Evolutionary conservation across 2,888 invertebrate genomes (phyloP).

Genomic region (Liopterus haemorrhoidalis): DNA sequence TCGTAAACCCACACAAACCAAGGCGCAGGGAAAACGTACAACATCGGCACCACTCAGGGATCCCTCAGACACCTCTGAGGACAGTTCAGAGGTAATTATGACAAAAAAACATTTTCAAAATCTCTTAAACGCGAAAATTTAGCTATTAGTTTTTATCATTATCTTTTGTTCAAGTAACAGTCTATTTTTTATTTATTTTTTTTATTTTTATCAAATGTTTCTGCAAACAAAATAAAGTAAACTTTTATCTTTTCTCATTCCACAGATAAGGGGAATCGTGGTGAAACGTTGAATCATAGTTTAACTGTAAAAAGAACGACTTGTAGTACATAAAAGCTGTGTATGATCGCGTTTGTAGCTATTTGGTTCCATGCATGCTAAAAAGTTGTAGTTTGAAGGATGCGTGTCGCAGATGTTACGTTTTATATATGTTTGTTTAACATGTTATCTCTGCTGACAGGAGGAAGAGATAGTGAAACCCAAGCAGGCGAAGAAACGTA

Average conservation of each 20-base stretch:
- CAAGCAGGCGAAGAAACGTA: constrained; percentile 84
- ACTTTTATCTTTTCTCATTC: no score
- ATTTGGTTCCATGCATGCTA: background rate
- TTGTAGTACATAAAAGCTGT: no score
- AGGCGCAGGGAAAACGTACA: constrained; percentile 38
- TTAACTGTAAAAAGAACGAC: no score
- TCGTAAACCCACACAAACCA: constrained; percentile 43
- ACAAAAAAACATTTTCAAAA: background rate
- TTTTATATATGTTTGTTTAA: constrained; percentile 1
- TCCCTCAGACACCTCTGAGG: constrained; percentile 66
- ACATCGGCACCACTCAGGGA: constrained; percentile 51
- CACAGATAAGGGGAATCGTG: no score
- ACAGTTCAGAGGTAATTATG: constrained; percentile 67
- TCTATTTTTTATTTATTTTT: constrained; percentile 23
- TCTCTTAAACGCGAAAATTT: background rate
- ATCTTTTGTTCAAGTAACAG: constrained; percentile 4
- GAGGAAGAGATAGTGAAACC: constrained; percentile 89
- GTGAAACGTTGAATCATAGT: no score
- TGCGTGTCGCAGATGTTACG: background rate
- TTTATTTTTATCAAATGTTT: no score
- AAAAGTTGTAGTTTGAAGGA: no score
- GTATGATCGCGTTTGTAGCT: background rate
- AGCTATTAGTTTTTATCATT: background rate
- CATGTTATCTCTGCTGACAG: constrained; percentile 48
- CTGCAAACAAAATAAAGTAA: no score